Conservation (phyloP, 1,140 invertebrate species). For the Cotesia typhae region DNA sequence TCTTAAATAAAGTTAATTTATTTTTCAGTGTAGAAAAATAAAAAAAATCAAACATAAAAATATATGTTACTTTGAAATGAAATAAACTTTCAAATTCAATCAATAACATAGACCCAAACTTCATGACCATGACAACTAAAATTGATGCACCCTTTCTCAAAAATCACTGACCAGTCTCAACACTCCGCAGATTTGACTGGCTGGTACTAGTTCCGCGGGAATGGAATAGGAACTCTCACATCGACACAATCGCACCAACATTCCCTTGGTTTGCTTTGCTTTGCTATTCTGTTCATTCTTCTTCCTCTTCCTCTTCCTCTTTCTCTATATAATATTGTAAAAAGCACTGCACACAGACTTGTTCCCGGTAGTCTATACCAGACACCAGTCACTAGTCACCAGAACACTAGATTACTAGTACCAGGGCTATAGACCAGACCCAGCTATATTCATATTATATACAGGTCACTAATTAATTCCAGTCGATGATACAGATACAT, state of each 20-base stretch:
- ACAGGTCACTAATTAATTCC: conserved; percentile 18
- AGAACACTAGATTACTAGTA: conserved; percentile 1
- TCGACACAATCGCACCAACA: not conserved
- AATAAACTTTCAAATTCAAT: no score
- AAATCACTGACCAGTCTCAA: conserved; percentile 64
- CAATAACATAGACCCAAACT: no score
- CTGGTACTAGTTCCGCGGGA: conserved; percentile 29
- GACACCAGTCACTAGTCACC: not conserved
- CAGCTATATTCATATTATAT: no score
- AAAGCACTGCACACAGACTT: conserved; percentile 1
- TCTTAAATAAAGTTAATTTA: no score
- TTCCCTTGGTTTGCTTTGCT: not conserved
- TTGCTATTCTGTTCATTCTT: no score
- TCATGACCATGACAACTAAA: not conserved
- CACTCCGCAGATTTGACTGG: conserved; percentile 44
- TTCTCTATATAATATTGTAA: no score
- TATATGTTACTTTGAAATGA: no score
- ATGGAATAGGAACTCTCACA: not conserved
- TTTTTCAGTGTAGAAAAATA: no score
- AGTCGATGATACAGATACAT: conserved; percentile 1
- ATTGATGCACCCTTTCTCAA: conserved; percentile 23
- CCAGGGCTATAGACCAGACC: not conserved
- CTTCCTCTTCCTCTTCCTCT: no score
- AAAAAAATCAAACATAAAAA: no score
- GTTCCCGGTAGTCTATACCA: conserved; percentile 1